Percentiles rank a stretch among this genome's conserved stretches.
Evolutionary conservation across 2,113 vertebrate species (phyloP).

Genomic region (Galbula dea): DNA sequence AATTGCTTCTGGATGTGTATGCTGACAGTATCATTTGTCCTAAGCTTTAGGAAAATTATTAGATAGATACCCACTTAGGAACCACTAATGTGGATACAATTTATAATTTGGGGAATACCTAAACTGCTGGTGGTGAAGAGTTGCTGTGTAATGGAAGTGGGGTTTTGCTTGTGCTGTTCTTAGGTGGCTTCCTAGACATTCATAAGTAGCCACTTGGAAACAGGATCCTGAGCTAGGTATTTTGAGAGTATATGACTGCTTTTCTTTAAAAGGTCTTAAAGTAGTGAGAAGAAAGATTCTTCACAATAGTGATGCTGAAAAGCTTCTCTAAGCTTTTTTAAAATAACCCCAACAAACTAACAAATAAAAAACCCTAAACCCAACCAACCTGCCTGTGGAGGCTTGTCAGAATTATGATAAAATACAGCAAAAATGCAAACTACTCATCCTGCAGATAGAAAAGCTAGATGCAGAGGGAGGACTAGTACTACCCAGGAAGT

Average conservation of each 20-base stretch:
- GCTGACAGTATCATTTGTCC: background rate
- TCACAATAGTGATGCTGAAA: background rate
- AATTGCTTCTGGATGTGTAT: background rate
- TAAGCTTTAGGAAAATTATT: background rate
- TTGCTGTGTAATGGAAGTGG: background rate
- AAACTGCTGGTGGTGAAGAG: background rate
- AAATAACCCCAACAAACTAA: background rate
- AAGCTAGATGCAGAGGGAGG: background rate
- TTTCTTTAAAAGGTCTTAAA: background rate
- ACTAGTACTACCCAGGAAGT: background rate
- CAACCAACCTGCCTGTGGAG: background rate
- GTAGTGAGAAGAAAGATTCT: background rate
- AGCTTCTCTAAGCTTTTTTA: background rate
- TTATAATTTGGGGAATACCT: background rate
- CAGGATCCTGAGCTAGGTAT: background rate
- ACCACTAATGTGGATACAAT: background rate
- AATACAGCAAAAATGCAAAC: background rate
- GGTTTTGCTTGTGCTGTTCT: background rate
- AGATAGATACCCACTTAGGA: background rate
- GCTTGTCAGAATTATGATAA: background rate
- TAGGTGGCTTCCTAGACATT: background rate
- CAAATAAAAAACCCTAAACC: background rate
- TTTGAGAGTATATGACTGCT: background rate
- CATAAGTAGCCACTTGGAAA: background rate
- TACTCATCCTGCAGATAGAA: background rate